phyloP scores from a whole-genome alignment of 1,140 invertebrate species.

The Drosophila azteca region DNA sequence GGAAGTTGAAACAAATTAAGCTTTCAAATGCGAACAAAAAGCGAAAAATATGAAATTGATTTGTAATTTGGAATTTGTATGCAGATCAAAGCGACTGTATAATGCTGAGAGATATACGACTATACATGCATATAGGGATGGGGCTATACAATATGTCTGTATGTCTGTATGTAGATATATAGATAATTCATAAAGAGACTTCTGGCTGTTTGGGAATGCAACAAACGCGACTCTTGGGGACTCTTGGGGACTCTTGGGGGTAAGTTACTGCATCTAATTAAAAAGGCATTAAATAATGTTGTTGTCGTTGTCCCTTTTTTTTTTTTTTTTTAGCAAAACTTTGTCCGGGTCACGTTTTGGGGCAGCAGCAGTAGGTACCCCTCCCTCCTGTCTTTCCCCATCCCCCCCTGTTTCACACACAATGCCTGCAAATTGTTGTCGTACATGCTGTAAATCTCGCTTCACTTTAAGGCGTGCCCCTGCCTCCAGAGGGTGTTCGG shows the following conservation, averaged over 20 bases:
- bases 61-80: slow-evolving; percentile 81
- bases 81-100: slow-evolving; percentile 70
- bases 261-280: slow-evolving; percentile 77
- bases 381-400: neutral
- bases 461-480: slow-evolving; percentile 65
- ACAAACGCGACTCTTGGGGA: slow-evolving; percentile 49
- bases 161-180: slow-evolving; percentile 14
- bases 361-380: slow-evolving; percentile 28
- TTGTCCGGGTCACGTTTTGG: slow-evolving; percentile 77
- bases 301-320: slow-evolving; percentile 35
- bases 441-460: slow-evolving; percentile 78
- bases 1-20: slow-evolving; percentile 74
- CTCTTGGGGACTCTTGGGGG: too few species aligned
- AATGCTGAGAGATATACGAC: slow-evolving; percentile 29
- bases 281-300: slow-evolving; percentile 75
- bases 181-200: slow-evolving; percentile 30
- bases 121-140: slow-evolving; percentile 7
- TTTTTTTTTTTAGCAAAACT: slow-evolving; percentile 64
- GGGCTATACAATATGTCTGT: too few species aligned
- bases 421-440: slow-evolving; percentile 74
- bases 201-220: slow-evolving; percentile 62
- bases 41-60: slow-evolving; percentile 71
- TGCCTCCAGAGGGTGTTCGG: slow-evolving; percentile 34
- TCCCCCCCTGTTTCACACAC: slow-evolving; percentile 29
- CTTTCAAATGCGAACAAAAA: slow-evolving; percentile 50